Conservation (phyloP, 2,113 vertebrate species). For the Cardinalis cardinalis region DNA sequence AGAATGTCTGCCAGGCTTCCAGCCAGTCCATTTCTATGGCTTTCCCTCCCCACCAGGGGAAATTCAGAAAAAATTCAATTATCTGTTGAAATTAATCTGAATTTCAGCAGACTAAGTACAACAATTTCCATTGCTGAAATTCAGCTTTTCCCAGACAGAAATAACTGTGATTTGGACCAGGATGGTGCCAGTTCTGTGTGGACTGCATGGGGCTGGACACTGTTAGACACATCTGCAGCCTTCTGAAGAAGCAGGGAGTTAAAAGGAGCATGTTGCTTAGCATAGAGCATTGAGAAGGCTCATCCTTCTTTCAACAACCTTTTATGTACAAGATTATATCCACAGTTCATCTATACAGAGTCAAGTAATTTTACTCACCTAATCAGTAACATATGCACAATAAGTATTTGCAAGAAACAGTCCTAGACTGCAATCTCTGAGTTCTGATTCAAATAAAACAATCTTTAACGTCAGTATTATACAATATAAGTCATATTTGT, state of each 20-base stretch:
- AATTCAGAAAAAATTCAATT: background rate
- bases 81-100: background rate
- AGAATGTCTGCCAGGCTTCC: background rate
- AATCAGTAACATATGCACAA: background rate
- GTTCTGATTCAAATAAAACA: background rate
- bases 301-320: background rate
- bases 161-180: background rate
- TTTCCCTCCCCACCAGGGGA: background rate
- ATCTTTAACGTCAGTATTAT: background rate
- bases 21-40: background rate
- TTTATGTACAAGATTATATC: background rate
- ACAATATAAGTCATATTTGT: background rate
- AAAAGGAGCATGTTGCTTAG: background rate
- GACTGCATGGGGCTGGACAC: background rate
- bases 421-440: background rate
- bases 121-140: background rate
- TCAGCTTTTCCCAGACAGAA: background rate
- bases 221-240: background rate
- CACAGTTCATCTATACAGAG: background rate
- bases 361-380: background rate
- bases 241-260: background rate
- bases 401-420: background rate
- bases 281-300: background rate
- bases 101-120: background rate
- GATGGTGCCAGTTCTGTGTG: background rate